Evolutionary conservation across 2,113 vertebrate species (phyloP).

Genomic region (Mugil cephalus): DNA sequence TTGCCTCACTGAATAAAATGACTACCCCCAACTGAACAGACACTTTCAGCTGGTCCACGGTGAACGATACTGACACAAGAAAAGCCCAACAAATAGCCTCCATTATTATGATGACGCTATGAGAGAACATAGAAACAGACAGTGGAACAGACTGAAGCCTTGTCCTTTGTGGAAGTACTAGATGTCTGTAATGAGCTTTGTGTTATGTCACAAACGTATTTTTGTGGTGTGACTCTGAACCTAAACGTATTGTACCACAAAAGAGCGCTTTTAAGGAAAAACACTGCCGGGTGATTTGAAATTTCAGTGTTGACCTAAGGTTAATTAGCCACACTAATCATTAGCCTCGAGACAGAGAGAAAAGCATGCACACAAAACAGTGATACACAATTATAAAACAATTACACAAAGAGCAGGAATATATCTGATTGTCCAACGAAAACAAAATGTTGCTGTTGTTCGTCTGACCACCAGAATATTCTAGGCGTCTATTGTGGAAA

Average conservation of each 20-base stretch:
- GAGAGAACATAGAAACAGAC: background rate
- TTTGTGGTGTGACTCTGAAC: too few species aligned
- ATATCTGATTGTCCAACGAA: background rate
- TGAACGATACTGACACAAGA: background rate
- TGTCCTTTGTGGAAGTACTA: too few species aligned
- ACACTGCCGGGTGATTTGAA: background rate
- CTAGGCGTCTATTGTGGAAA: too few species aligned
- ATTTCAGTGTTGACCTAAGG: background rate
- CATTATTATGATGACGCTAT: background rate
- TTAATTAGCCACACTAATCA: background rate
- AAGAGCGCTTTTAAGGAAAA: too few species aligned
- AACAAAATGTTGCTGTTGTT: background rate
- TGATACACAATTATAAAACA: background rate
- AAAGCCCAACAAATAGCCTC: background rate
- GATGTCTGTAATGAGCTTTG: too few species aligned
- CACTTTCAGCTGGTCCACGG: background rate
- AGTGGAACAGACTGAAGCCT: background rate
- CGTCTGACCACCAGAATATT: too few species aligned
- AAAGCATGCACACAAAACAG: background rate
- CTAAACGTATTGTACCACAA: too few species aligned
- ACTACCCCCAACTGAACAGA: background rate
- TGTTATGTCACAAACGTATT: too few species aligned
- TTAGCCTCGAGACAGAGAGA: background rate
- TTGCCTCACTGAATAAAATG: background rate
- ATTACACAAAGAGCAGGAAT: background rate